Percentiles rank a stretch among this genome's conserved stretches.
These are phyloP conservation scores for Drosophila leonis DNA, from an alignment of 2,888 invertebrate species.

Conservation along the genomic window DNA sequence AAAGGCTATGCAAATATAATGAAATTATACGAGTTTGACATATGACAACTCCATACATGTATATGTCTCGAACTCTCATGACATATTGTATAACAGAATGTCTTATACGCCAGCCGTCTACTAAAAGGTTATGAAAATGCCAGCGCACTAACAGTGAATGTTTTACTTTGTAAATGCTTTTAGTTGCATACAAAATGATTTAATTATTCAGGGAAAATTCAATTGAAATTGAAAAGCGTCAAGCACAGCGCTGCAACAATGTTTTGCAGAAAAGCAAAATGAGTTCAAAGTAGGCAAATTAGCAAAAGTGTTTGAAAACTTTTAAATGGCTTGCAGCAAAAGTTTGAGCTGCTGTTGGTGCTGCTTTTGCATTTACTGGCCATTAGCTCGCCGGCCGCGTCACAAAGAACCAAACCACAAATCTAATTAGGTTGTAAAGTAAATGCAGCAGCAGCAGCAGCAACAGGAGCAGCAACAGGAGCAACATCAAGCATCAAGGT, in stretches of 20 bases:
- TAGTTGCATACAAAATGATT: not conserved
- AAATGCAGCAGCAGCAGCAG: not conserved
- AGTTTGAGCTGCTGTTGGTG: conserved; percentile 25
- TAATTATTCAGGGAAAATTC: conserved; percentile 4
- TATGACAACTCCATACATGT: not conserved
- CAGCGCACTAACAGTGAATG: not conserved
- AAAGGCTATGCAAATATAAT: no score
- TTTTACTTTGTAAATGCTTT: no score
- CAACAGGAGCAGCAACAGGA: not conserved
- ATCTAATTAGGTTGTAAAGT: conserved; percentile 43
- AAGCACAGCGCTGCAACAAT: not conserved
- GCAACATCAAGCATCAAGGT: conserved; percentile 13
- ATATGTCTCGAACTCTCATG: not conserved
- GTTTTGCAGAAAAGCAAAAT: conserved; percentile 4
- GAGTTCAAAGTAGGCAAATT: conserved; percentile 40
- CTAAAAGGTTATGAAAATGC: not conserved
- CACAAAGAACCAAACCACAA: conserved; percentile 54
- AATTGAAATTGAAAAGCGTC: not conserved
- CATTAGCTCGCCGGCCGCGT: conserved; percentile 40
- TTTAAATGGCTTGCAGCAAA: conserved; percentile 53
- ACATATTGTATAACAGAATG: not conserved
- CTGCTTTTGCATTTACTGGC: conserved; percentile 20
- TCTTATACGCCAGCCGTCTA: not conserved
- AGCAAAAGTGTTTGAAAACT: conserved; percentile 56
- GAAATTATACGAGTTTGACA: not conserved